phyloP scores from a whole-genome alignment of 2,797 vertebrate species.

The Poecilia gillii region DNA sequence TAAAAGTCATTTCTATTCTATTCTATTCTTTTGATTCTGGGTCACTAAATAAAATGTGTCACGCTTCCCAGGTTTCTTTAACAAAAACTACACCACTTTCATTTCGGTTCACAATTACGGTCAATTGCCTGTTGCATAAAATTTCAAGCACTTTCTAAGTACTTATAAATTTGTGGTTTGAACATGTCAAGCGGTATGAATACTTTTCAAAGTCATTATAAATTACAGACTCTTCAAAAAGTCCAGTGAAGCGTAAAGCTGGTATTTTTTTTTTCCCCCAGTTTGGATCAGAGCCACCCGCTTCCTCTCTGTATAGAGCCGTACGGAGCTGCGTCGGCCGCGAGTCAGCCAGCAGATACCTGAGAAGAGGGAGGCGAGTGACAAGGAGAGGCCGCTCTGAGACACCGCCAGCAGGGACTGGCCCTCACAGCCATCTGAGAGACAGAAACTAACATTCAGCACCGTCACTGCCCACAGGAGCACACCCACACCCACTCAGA shows the following conservation, averaged over 20 bases:
- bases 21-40: neutral
- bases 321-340: slow-evolving; percentile 33
- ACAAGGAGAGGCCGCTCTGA: slow-evolving; percentile 91
- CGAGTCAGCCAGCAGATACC: slow-evolving; percentile 78
- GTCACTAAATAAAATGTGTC: neutral
- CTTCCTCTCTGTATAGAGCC: slow-evolving; percentile 29
- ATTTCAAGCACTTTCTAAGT: neutral
- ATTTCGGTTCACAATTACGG: neutral
- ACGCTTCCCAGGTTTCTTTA: neutral
- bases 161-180: neutral
- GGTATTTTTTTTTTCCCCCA: slow-evolving; percentile 24
- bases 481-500: slow-evolving; percentile 31
- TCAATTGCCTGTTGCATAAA: neutral
- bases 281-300: slow-evolving; percentile 60
- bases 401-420: slow-evolving; percentile 93
- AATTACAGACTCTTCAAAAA: neutral
- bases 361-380: slow-evolving; percentile 95
- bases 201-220: neutral
- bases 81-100: neutral
- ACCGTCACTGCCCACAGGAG: slow-evolving; percentile 41
- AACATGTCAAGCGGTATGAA: neutral
- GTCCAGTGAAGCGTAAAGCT: neutral
- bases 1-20: neutral
- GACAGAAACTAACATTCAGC: slow-evolving; percentile 86
- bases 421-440: slow-evolving; percentile 93